Percentiles rank a stretch among this genome's conserved stretches.
Evolutionary conservation across 2,797 vertebrate genomes (phyloP).

Genomic region (Molossus molossus): DNA sequence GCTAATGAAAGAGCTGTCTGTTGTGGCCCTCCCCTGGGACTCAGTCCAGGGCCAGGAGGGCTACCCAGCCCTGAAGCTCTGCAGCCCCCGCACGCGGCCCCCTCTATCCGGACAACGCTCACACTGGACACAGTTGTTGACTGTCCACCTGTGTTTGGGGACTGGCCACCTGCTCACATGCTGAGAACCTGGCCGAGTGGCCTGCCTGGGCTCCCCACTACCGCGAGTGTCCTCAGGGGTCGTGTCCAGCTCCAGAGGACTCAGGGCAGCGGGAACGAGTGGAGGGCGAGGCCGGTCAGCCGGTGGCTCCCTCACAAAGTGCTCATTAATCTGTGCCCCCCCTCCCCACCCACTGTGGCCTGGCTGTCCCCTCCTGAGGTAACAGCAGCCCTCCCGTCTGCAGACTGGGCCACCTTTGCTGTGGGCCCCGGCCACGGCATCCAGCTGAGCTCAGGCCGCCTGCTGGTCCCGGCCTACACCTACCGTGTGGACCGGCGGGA

Average conservation of each 20-base stretch:
- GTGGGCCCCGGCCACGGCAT: conserved; percentile 96
- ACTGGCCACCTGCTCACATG: too few relatives aligned
- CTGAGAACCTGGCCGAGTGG: neutral
- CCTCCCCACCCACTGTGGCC: rapidly evolving
- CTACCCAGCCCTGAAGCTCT: neutral
- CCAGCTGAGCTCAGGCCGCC: conserved; percentile 95
- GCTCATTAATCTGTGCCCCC: rapidly evolving
- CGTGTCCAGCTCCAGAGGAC: neutral
- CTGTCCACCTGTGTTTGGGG: neutral
- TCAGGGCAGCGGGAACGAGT: neutral
- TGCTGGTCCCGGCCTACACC: conserved; percentile 96
- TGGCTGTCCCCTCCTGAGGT: neutral
- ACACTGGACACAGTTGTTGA: neutral
- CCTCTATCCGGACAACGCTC: neutral
- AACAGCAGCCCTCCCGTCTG: neutral
- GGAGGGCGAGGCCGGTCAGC: rapidly evolving
- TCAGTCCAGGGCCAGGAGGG: neutral
- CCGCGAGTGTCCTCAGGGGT: neutral
- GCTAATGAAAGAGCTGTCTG: neutral
- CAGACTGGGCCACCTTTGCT: conserved; percentile 98
- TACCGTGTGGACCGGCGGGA: conserved; percentile 95
- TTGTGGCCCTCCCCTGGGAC: neutral
- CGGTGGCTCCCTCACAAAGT: too few relatives aligned
- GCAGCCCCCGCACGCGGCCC: neutral
- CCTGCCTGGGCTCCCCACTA: neutral